A percentile compares a stretch with the other conserved stretches of the same genome.
phyloP scores from a whole-genome alignment of 2,888 invertebrate genomes.

The Amphipoea lucens region DNA sequence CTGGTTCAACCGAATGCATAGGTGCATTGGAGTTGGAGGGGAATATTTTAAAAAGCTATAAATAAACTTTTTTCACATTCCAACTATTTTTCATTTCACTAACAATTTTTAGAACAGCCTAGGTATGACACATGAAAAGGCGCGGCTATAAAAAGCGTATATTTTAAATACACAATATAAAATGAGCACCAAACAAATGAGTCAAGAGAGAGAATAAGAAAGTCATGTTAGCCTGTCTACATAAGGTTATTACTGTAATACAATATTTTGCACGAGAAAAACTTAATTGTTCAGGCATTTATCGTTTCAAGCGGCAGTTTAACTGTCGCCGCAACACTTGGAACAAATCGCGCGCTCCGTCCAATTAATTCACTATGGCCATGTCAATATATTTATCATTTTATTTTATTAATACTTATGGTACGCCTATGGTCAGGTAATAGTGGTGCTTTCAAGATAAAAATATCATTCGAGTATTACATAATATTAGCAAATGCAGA shows the following conservation, averaged over 20 bases:
- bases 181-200: not conserved
- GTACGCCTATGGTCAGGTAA: not conserved
- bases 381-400: slow-evolving; percentile 16
- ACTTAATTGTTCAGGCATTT: slow-evolving; percentile 31
- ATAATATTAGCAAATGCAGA: not conserved
- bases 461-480: not conserved
- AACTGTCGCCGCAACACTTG: slow-evolving; percentile 33
- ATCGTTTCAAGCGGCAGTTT: slow-evolving; percentile 12
- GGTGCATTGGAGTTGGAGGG: no score
- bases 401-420: not conserved
- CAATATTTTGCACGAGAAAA: slow-evolving; percentile 10
- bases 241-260: not conserved
- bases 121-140: not conserved
- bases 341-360: slow-evolving; percentile 7
- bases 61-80: no score
- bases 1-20: no score
- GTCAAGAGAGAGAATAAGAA: not conserved
- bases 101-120: no score
- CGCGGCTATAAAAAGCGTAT: not conserved
- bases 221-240: not conserved
- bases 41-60: no score
- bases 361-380: slow-evolving; percentile 16
- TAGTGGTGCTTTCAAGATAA: not conserved
- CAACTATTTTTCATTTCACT: no score
- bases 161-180: not conserved